Evolutionary conservation across 2,113 vertebrate genomes (phyloP).

Genomic region (Microcebus murinus): DNA sequence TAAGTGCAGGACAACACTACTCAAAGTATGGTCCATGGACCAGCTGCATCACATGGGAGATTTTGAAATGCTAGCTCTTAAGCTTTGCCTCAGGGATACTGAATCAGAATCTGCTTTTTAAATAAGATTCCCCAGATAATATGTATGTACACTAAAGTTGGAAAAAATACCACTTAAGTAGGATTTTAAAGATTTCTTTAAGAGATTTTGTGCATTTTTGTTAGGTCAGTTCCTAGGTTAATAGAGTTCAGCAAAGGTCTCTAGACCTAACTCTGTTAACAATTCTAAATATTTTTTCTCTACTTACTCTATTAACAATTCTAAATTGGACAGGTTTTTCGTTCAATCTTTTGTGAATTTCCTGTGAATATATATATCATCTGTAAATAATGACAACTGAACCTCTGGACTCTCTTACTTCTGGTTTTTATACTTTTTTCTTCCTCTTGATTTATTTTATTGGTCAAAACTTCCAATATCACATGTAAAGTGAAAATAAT

Average conservation of each 20-base stretch:
- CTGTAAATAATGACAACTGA: background rate
- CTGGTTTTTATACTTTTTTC: background rate
- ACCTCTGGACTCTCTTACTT: background rate
- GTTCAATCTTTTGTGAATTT: background rate
- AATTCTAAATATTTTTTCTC: background rate
- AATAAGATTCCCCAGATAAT: background rate
- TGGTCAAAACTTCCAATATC: background rate
- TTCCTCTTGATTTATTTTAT: constrained; percentile 39
- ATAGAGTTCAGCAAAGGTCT: background rate
- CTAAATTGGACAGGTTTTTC: background rate
- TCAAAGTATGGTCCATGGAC: background rate
- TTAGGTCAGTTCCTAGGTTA: constrained; percentile 1
- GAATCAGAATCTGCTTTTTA: background rate
- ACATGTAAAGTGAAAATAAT: background rate
- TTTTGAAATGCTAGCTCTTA: background rate
- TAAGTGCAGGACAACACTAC: background rate
- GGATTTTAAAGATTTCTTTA: background rate
- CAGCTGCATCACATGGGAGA: accelerated
- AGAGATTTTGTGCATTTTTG: background rate
- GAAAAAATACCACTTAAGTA: background rate
- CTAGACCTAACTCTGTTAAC: background rate
- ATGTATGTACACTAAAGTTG: background rate
- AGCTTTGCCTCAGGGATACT: accelerated
- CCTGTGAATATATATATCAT: background rate
- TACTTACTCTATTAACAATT: background rate